A percentile compares a stretch with the other conserved stretches of the same genome.
phyloP scores from a whole-genome alignment of 2,888 invertebrate species.

The Tortricodes alternella region DNA sequence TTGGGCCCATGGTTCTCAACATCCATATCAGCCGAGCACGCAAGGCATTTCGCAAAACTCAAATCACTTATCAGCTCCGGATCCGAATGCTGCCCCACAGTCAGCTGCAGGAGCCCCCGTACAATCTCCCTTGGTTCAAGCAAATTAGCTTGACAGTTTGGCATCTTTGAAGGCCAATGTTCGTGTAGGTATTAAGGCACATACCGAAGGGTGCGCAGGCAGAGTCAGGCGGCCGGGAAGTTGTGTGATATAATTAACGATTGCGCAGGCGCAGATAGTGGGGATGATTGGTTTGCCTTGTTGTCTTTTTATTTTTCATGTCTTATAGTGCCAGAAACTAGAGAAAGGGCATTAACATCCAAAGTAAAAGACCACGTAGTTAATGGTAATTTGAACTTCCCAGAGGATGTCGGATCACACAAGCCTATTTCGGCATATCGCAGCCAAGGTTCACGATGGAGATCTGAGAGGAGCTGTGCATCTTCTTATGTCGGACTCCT shows the following conservation, averaged over 20 bases:
- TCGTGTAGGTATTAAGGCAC: background rate
- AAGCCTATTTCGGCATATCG: background rate
- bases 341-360: background rate
- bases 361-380: background rate
- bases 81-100: too few species aligned
- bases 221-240: background rate
- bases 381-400: background rate
- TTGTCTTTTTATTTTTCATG: background rate
- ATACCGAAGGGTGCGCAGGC: constrained; percentile 1
- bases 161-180: background rate
- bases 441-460: background rate
- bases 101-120: too few species aligned
- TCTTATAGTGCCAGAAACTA: background rate
- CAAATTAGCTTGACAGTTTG: too few species aligned
- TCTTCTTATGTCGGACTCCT: background rate
- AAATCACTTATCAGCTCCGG: too few species aligned
- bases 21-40: background rate
- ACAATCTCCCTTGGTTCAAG: too few species aligned
- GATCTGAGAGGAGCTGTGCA: background rate
- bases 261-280: background rate
- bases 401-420: background rate
- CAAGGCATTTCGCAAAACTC: too few species aligned
- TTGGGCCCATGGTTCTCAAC: background rate
- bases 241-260: background rate
- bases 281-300: background rate